phyloP scores from a whole-genome alignment of 1,140 invertebrate genomes.

The Drosophila arawakana region DNA sequence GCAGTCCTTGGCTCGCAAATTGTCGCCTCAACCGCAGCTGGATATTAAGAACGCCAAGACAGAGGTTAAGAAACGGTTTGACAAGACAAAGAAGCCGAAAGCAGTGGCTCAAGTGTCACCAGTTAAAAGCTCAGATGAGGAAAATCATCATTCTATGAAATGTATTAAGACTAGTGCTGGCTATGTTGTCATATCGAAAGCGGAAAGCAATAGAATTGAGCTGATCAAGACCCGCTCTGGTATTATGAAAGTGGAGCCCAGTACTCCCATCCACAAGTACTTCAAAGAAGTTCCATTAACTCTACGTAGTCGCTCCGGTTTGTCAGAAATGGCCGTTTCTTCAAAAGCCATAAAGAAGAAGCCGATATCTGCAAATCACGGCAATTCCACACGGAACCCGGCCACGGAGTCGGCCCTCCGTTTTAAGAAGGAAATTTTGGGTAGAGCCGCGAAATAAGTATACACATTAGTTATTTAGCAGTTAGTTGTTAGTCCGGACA shows the following conservation, averaged over 20 bases:
- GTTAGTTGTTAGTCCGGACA: slow-evolving; percentile 2
- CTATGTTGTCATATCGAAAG: slow-evolving; percentile 35
- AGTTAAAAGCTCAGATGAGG: slow-evolving; percentile 66
- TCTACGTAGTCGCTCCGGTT: slow-evolving; percentile 39
- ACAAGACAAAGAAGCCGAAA: slow-evolving; percentile 25
- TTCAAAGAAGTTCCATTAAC: slow-evolving; percentile 60
- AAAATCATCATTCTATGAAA: slow-evolving; percentile 42
- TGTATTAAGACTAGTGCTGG: slow-evolving; percentile 61
- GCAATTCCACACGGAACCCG: slow-evolving; percentile 26
- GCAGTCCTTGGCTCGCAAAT: slow-evolving; percentile 49
- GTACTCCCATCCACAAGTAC: slow-evolving; percentile 62
- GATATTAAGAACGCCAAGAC: neutral
- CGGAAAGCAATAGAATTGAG: slow-evolving; percentile 8
- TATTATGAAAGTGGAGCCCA: slow-evolving; percentile 63
- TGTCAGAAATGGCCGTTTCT: slow-evolving; percentile 17
- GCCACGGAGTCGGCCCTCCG: slow-evolving; percentile 60
- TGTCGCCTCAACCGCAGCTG: slow-evolving; percentile 40
- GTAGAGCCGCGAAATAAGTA: slow-evolving; percentile 21
- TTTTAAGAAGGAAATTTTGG: slow-evolving; percentile 55
- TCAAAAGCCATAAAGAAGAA: slow-evolving; percentile 7
- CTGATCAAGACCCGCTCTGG: slow-evolving; percentile 56
- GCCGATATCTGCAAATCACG: neutral
- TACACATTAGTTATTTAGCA: neutral
- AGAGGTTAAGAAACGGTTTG: slow-evolving; percentile 2
- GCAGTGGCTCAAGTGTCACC: slow-evolving; percentile 29